Evolutionary conservation across 2,888 invertebrate genomes (phyloP).

Genomic region (Yponomeuta sedellus): DNA sequence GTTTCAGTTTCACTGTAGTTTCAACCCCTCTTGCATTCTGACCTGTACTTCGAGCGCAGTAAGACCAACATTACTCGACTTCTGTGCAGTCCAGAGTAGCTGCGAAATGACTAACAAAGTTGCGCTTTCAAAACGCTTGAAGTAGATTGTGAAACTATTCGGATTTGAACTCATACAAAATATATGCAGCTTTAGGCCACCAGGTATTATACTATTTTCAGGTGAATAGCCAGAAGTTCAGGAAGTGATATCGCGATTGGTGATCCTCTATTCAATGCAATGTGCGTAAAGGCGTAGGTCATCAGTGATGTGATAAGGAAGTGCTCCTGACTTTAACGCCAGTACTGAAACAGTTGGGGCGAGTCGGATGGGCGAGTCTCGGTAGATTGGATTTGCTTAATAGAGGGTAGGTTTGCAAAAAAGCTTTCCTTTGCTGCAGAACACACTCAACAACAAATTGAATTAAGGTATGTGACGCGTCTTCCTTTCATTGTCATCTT

Average conservation of each 20-base stretch:
- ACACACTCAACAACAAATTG: too few relatives aligned
- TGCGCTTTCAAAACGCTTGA: not conserved
- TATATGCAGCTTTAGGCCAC: not conserved
- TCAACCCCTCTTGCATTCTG: not conserved
- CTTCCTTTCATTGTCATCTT: too few relatives aligned
- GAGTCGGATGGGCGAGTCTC: not conserved
- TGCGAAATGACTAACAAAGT: not conserved
- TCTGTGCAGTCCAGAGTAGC: not conserved
- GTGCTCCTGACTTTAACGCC: not conserved
- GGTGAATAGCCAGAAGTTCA: not conserved
- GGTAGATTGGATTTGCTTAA: slow-evolving; percentile 1
- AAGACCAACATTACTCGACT: not conserved
- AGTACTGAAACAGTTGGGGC: not conserved
- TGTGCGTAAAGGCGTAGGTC: not conserved
- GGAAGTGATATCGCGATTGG: not conserved
- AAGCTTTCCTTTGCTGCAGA: not conserved
- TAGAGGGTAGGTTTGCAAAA: not conserved
- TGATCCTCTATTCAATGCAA: not conserved
- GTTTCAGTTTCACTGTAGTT: not conserved
- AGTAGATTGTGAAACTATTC: not conserved
- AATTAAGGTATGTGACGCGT: too few relatives aligned
- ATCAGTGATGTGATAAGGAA: not conserved
- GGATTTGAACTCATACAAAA: not conserved
- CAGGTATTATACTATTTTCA: not conserved
- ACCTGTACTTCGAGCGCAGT: not conserved